A percentile compares a stretch with the other conserved stretches of the same genome.
Conservation (phyloP, 2,797 vertebrate species). For the Sphenopsis melanotis region DNA sequence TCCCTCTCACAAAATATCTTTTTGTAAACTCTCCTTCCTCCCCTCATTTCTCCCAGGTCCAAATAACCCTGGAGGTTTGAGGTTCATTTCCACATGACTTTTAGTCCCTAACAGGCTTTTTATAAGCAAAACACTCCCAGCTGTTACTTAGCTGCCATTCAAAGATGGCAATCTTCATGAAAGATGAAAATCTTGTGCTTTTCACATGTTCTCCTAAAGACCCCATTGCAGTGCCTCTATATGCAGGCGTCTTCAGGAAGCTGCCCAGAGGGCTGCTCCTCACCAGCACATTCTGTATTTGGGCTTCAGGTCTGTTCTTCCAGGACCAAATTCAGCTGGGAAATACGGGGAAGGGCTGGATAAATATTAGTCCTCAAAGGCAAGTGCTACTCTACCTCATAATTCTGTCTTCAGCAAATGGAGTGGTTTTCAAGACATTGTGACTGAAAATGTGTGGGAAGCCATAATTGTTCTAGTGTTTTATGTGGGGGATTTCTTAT, state of each 20-base stretch:
- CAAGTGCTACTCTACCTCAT: background rate
- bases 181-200: background rate
- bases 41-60: background rate
- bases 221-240: background rate
- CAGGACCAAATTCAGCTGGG: background rate
- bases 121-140: background rate
- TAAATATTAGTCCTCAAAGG: background rate
- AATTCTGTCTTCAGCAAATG: background rate
- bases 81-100: background rate
- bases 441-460: background rate
- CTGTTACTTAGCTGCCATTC: background rate
- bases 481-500: background rate
- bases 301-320: background rate
- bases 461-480: background rate
- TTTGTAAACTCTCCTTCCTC: background rate
- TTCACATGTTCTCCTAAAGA: background rate
- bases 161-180: background rate
- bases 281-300: background rate
- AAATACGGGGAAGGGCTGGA: background rate
- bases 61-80: background rate
- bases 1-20: background rate
- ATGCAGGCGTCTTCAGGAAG: background rate
- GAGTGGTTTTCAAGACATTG: background rate
- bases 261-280: background rate
- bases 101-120: background rate